phyloP scores from a whole-genome alignment of 2,797 vertebrate genomes.

The Botia almorhae region DNA sequence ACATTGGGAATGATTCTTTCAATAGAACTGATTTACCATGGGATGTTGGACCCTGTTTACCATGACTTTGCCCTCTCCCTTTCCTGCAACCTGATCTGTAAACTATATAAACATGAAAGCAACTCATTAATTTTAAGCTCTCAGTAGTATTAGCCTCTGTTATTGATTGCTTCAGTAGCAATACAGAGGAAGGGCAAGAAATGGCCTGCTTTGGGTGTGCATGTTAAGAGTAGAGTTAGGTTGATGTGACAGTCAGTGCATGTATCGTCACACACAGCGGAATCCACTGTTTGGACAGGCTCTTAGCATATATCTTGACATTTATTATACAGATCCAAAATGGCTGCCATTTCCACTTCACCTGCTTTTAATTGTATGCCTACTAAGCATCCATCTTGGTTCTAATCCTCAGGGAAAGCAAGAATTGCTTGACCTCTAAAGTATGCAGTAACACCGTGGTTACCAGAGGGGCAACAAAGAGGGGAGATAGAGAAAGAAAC shows the following conservation, averaged over 20 bases:
- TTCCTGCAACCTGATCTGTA: slow-evolving; percentile 2
- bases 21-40: not conserved
- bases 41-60: slow-evolving; percentile 8
- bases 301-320: slow-evolving; percentile 10
- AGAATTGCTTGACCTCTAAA: slow-evolving; percentile 78
- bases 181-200: not conserved
- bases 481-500: slow-evolving; percentile 17
- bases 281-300: not conserved
- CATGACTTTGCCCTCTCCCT: slow-evolving; percentile 20
- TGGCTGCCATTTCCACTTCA: slow-evolving; percentile 73
- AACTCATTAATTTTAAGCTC: slow-evolving; percentile 3
- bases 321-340: slow-evolving; percentile 61
- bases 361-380: slow-evolving; percentile 69
- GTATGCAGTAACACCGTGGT: slow-evolving; percentile 62
- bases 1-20: not conserved
- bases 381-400: slow-evolving; percentile 69
- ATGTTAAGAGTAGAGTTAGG: not conserved
- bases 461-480: slow-evolving; percentile 55
- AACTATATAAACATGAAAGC: slow-evolving; percentile 25
- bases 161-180: slow-evolving; percentile 5
- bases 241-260: slow-evolving; percentile 11
- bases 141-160: slow-evolving; percentile 15
- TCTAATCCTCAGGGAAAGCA: slow-evolving; percentile 70
- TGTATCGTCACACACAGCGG: not conserved
- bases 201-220: not conserved